These are phyloP conservation scores for Oryzias curvinotus DNA, from an alignment of 2,113 vertebrate species.

Conservation along the genomic window DNA sequence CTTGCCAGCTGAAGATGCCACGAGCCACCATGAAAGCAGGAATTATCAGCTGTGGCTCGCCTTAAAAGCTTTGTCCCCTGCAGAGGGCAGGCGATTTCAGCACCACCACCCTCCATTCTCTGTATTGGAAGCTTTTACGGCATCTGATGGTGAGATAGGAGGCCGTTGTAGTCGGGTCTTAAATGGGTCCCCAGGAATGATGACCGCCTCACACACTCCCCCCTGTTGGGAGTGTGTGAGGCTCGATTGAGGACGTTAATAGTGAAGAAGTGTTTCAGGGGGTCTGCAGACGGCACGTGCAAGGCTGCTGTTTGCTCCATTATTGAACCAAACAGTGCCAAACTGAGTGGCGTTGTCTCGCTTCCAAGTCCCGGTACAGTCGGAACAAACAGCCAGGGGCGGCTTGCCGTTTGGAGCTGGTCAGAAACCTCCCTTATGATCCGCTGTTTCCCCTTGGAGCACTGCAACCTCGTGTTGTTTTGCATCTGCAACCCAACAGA, in stretches of 20 bases:
- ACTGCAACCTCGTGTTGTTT: slow-evolving; percentile 18
- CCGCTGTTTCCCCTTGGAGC: slow-evolving; percentile 41
- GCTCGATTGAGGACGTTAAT: slow-evolving; percentile 60
- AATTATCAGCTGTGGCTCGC: slow-evolving; percentile 54
- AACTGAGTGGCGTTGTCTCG: slow-evolving; percentile 49
- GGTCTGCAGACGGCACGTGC: slow-evolving; percentile 59
- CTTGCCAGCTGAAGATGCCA: slow-evolving; percentile 47
- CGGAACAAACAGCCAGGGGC: slow-evolving; percentile 48
- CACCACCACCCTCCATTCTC: slow-evolving; percentile 51
- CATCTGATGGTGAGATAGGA: slow-evolving; percentile 59
- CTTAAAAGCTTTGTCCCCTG: slow-evolving; percentile 55
- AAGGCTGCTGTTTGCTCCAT: slow-evolving; percentile 65
- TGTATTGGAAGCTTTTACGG: slow-evolving; percentile 63
- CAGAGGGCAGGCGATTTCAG: slow-evolving; percentile 13
- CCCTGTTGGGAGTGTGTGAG: slow-evolving; percentile 60
- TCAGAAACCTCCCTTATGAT: slow-evolving; percentile 19
- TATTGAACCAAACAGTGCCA: slow-evolving; percentile 61
- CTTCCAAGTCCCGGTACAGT: slow-evolving; percentile 55
- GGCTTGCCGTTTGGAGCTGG: slow-evolving; percentile 45
- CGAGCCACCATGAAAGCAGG: slow-evolving; percentile 40
- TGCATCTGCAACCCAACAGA: slow-evolving; percentile 16
- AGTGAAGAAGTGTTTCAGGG: slow-evolving; percentile 39
- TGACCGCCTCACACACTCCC: slow-evolving; percentile 50
- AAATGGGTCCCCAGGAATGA: slow-evolving; percentile 70
- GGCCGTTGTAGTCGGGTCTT: slow-evolving; percentile 60